Conservation (phyloP, 2,888 invertebrate species). For the Dilophus febrilis region DNA sequence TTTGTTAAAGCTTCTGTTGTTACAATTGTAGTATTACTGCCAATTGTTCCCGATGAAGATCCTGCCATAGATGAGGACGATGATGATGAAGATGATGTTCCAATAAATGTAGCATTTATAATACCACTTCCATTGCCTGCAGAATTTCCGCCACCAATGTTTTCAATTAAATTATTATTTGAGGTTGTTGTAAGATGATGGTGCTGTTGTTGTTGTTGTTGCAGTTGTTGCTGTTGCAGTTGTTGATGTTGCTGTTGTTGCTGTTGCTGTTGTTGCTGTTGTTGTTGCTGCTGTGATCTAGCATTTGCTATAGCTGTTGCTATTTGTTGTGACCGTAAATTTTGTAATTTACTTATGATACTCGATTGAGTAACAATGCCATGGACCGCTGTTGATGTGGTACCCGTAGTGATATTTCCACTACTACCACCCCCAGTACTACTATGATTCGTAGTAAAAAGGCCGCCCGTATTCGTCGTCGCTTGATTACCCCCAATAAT, state of each 20-base stretch:
- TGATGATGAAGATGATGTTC: neutral
- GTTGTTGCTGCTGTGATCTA: conserved; percentile 8
- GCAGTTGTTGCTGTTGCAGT: conserved; percentile 11
- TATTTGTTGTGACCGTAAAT: conserved; percentile 2
- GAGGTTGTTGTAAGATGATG: conserved; percentile 3
- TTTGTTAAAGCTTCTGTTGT: neutral
- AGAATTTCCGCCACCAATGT: conserved; percentile 1
- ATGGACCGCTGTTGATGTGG: neutral
- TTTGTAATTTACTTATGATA: neutral
- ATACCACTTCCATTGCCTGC: too few species aligned
- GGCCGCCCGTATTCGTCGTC: neutral
- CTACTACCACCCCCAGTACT: too few species aligned
- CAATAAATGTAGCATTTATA: too few species aligned
- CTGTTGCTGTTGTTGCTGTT: conserved; percentile 15
- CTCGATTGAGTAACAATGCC: neutral
- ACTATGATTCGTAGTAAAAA: neutral
- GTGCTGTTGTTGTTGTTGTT: conserved; percentile 6
- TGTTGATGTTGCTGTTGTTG: conserved; percentile 11
- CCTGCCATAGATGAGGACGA: conserved; percentile 2
- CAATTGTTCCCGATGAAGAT: neutral
- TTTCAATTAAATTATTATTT: conserved; percentile 1
- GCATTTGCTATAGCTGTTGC: neutral
- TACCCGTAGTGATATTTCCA: too few species aligned
- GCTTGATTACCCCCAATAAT: neutral
- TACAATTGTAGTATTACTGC: conserved; percentile 3